Conservation (phyloP, 2,888 invertebrate species). For the Troides aeacus region DNA sequence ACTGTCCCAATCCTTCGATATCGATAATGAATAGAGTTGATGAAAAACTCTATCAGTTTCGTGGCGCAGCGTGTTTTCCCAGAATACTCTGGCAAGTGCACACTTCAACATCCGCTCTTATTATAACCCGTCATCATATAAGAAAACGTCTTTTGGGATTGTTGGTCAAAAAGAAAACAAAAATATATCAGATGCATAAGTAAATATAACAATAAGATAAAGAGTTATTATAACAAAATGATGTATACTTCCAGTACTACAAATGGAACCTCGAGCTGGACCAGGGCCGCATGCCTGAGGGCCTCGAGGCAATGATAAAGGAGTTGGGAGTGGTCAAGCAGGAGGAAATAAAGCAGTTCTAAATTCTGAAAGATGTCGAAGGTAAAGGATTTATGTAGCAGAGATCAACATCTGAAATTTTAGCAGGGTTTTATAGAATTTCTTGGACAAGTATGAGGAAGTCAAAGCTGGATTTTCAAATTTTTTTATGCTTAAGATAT, state of each 20-base stretch:
- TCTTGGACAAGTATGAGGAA: slow-evolving; percentile 16
- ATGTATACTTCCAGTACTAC: slow-evolving; percentile 83
- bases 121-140: background rate
- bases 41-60: too few relatives aligned
- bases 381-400: slow-evolving; percentile 17
- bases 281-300: slow-evolving; percentile 89
- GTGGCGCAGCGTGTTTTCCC: too few relatives aligned
- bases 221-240: too few relatives aligned
- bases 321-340: slow-evolving; percentile 86
- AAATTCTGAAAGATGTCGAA: slow-evolving; percentile 29
- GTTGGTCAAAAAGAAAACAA: too few relatives aligned
- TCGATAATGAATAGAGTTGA: too few relatives aligned
- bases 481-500: background rate
- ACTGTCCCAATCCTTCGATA: too few relatives aligned
- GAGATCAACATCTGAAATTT: slow-evolving; percentile 18
- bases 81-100: too few relatives aligned
- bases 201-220: too few relatives aligned
- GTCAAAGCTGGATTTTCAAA: slow-evolving; percentile 6
- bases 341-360: slow-evolving; percentile 71
- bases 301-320: slow-evolving; percentile 86
- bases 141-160: too few relatives aligned
- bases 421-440: slow-evolving; percentile 22
- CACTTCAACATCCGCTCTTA: too few relatives aligned
- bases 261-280: slow-evolving; percentile 90
- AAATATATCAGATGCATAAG: too few relatives aligned